Conservation (phyloP, 2,797 vertebrate genomes). For the Chloroceryle inda region DNA sequence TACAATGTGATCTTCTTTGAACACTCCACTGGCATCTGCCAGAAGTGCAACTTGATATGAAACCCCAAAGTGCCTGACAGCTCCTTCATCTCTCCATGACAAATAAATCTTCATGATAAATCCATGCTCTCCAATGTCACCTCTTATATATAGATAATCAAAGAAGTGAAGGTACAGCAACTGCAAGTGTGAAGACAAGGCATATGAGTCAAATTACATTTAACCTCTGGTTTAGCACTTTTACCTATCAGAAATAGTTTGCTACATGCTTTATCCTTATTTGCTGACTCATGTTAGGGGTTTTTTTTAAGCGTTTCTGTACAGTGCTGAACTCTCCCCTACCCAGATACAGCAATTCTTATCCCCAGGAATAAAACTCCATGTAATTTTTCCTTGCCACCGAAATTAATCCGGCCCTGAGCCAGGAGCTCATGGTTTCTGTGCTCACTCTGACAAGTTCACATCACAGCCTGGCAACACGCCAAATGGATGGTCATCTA, state of each 20-base stretch:
- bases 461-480: fast-evolving
- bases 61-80: neutral
- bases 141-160: conserved; percentile 52
- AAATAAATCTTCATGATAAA: conserved; percentile 53
- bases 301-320: neutral
- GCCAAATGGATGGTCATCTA: neutral
- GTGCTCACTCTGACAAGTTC: neutral
- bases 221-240: neutral
- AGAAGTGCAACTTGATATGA: neutral
- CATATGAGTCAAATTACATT: neutral
- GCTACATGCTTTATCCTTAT: neutral
- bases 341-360: neutral
- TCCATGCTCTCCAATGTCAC: conserved; percentile 27
- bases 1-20: conserved; percentile 21
- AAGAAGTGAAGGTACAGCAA: conserved; percentile 15
- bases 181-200: neutral
- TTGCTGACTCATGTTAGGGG: neutral
- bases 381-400: neutral
- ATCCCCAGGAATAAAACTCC: neutral
- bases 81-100: conserved; percentile 8
- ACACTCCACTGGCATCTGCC: neutral
- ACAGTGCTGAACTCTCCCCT: neutral
- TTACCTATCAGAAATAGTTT: neutral
- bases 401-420: neutral
- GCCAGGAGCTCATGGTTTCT: neutral